phyloP scores from a whole-genome alignment of 2,797 vertebrate species.

The Oreonectes daqikongensis region DNA sequence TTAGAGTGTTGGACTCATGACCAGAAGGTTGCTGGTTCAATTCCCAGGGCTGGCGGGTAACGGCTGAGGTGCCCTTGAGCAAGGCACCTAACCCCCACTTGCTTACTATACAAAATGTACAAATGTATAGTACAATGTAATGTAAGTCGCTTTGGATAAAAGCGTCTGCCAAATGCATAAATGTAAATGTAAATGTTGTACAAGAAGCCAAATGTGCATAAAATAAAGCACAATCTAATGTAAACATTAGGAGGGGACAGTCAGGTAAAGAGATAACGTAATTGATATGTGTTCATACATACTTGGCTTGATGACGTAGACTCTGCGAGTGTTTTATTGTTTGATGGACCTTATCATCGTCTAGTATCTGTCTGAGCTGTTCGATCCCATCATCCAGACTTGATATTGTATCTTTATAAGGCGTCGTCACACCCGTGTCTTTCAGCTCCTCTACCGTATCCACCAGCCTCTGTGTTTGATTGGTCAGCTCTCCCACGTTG shows the following conservation, averaged over 20 bases:
- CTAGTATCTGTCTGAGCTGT: constrained; percentile 83
- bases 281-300: constrained; percentile 62
- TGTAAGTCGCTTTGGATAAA: too few species aligned
- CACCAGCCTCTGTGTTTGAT: constrained; percentile 83
- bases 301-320: constrained; percentile 87
- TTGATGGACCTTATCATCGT: constrained; percentile 81
- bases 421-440: constrained; percentile 83
- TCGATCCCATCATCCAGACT: constrained; percentile 81
- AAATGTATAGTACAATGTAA: too few species aligned
- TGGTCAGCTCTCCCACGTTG: constrained; percentile 83
- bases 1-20: too few species aligned
- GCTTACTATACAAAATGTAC: too few species aligned
- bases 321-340: constrained; percentile 82
- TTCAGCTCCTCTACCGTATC: constrained; percentile 82
- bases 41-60: too few species aligned
- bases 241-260: background rate
- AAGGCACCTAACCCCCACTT: too few species aligned
- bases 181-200: background rate
- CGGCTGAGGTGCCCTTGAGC: too few species aligned
- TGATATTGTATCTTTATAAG: constrained; percentile 82
- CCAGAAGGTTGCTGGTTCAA: too few species aligned
- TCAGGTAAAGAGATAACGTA: too few species aligned
- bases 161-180: too few species aligned
- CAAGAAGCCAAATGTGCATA: too few species aligned
- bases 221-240: background rate